Conservation (phyloP, 2,113 vertebrate genomes). For the Semnopithecus entellus region DNA sequence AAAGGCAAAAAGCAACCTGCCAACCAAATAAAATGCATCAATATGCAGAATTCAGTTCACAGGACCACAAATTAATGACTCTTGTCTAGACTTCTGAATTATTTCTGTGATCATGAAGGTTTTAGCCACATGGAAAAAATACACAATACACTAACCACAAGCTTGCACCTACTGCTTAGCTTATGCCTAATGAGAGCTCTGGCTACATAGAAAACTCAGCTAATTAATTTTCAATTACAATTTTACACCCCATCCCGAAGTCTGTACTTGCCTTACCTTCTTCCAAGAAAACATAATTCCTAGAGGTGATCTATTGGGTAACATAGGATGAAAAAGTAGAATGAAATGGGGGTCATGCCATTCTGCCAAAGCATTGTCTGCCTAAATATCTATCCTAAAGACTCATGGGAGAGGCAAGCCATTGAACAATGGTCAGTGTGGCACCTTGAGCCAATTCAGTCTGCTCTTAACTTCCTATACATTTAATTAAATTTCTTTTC, state of each 20-base stretch:
- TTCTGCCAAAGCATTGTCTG: not conserved
- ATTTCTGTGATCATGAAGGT: slow-evolving; percentile 12
- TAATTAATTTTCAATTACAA: slow-evolving; percentile 38
- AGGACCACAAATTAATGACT: not conserved
- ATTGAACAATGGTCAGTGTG: not conserved
- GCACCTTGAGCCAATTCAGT: not conserved
- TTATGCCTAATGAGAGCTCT: not conserved
- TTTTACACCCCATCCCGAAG: not conserved
- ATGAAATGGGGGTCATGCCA: not conserved
- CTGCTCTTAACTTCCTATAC: not conserved
- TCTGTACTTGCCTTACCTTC: not conserved
- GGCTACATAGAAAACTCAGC: not conserved
- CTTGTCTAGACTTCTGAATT: slow-evolving; percentile 40
- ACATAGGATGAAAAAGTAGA: not conserved
- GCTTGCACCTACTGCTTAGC: not conserved
- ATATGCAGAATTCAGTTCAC: not conserved
- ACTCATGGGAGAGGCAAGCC: not conserved
- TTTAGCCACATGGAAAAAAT: slow-evolving; percentile 4
- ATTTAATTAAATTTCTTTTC: not conserved
- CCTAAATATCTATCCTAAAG: not conserved
- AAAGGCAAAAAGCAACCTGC: not conserved
- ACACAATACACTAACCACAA: not conserved
- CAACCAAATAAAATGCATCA: slow-evolving; percentile 4
- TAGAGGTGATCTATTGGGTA: slow-evolving; percentile 43
- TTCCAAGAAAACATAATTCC: slow-evolving; percentile 49